Evolutionary conservation across 35 echinoderm and acorn worm genomes (phyloP), one percentile per base, ranked within the genome.

Genomic region (Hemicentrotus pulcherrimus): DNA sequence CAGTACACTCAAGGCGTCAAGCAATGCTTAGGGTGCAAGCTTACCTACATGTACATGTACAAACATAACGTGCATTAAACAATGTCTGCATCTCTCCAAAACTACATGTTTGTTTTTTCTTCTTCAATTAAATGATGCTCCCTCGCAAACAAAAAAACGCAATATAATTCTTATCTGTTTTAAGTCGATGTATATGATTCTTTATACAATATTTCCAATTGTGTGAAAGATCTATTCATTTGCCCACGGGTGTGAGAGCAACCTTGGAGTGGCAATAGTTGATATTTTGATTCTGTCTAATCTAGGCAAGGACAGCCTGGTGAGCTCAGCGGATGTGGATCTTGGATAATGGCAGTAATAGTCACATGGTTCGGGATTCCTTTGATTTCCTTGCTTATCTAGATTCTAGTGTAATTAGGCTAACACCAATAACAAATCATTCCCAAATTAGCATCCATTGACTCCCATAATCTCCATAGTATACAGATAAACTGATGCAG

Each of bases 201-300:
- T 78, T 55, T 78, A 78, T 28, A 78, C 65, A n/a, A n/a, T n/a
- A 28, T 78, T 78, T 78, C 19, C 19, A 4, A 22, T 24, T 4
- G 28, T 78, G 65, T 6, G 19, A 78, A 78, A 78, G 22, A 22
- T 7, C 65, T 28, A 70, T 22, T 22, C 19, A 28, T 28, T 78
- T n/a, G 22, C 19, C 65, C 65, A 28, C 65, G 65, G 65, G 65
- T 78, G 65, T n/a, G 65, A 28, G 65, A 6, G n/a, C 65, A 78
- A n/a, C 65, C 65, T 78, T 78, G 65, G 65, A 22, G 22, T 8
- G 9, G 65, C 22, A 78, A 28, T 78, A 28, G 22, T 22, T 78
- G 65, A 78, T 78, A 78, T 78, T 78, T 78, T 78, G 65, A 78
- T 78, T 70, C 61, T 78, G 65, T 78, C 65, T 78, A 78, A 78